Percentiles rank a stretch among this genome's conserved stretches.
These are phyloP conservation scores for Craseonycteris thonglongyai DNA, from an alignment of 2,113 vertebrate species.

Conservation along the genomic window DNA sequence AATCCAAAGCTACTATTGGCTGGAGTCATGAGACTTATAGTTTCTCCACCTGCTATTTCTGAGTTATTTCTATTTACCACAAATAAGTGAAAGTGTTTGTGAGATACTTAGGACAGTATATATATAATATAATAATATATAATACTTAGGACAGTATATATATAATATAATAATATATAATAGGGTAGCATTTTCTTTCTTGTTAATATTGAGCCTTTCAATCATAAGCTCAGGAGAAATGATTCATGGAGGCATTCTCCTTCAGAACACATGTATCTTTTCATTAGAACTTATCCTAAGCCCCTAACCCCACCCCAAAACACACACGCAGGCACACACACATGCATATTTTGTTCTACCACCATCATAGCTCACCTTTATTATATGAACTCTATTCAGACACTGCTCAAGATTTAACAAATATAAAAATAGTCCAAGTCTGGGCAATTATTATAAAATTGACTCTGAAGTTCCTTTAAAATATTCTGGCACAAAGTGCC, in stretches of 20 bases:
- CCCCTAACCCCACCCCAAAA: not conserved
- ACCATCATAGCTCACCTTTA: not conserved
- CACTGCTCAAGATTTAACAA: not conserved
- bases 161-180: too few relatives aligned
- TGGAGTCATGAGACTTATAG: not conserved
- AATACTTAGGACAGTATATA: too few relatives aligned
- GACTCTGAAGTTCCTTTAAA: constrained; percentile 27
- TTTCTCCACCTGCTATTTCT: not conserved
- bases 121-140: too few relatives aligned
- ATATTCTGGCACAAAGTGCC: not conserved
- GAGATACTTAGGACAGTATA: not conserved
- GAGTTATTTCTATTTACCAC: not conserved
- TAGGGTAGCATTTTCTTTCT: not conserved
- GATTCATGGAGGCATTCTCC: not conserved
- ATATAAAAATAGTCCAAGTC: not conserved
- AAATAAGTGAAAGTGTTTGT: constrained; percentile 25
- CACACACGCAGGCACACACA: not conserved
- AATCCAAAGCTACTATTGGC: not conserved
- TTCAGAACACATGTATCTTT: constrained; percentile 4
- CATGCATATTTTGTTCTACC: not conserved
- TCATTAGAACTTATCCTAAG: not conserved
- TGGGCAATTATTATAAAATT: not conserved
- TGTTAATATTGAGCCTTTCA: not conserved
- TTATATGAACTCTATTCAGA: not conserved
- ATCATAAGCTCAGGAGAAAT: not conserved